Conservation (phyloP, 2,113 vertebrate genomes). For the Thalassoma bifasciatum region DNA sequence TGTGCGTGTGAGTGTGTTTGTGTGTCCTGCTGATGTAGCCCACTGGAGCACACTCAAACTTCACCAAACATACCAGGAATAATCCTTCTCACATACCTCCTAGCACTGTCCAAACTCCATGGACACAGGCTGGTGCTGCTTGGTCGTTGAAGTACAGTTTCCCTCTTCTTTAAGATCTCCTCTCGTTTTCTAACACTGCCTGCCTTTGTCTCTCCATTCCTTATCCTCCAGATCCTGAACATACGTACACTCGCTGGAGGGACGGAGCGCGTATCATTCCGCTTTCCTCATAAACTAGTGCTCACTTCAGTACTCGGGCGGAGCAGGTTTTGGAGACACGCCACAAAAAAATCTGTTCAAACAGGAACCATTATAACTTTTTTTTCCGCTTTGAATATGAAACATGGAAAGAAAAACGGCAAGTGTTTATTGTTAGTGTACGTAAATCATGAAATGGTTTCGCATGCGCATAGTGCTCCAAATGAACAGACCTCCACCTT, state of each 20-base stretch:
- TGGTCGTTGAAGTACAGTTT: constrained; percentile 4
- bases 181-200: constrained; percentile 38
- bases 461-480: not conserved
- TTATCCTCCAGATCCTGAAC: constrained; percentile 75
- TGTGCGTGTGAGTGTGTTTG: too few species aligned
- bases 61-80: not conserved
- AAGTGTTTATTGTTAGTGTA: not conserved
- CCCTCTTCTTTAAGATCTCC: constrained; percentile 31
- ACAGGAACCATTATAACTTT: rapidly evolving
- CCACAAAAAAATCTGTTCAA: rapidly evolving
- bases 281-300: constrained; percentile 69
- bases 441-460: not conserved
- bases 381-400: rapidly evolving
- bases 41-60: constrained; percentile 22
- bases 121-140: constrained; percentile 8
- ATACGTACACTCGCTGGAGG: constrained; percentile 77
- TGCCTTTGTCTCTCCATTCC: constrained; percentile 60
- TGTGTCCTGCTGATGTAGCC: constrained; percentile 49
- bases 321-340: rapidly evolving
- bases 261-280: constrained; percentile 81
- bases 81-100: constrained; percentile 64
- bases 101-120: not conserved
- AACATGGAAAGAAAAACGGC: too few species aligned
- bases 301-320: not conserved
- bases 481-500: too few species aligned